phyloP scores from a whole-genome alignment of 2,797 vertebrate genomes.

The Lacerta viridis region DNA sequence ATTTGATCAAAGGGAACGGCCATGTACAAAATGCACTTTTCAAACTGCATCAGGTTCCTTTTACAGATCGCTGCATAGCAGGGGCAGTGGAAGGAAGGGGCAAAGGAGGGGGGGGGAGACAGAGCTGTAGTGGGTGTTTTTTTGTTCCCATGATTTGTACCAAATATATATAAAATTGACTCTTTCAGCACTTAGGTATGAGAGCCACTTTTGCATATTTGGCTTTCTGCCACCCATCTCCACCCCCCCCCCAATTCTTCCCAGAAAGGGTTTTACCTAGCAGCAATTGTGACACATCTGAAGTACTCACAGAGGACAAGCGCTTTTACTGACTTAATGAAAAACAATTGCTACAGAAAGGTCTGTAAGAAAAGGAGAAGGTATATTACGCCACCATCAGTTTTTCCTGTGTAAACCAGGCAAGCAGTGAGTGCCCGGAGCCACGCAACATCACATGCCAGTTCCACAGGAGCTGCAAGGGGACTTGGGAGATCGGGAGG shows the following conservation, averaged over 20 bases:
- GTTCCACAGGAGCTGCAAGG: too few relatives aligned
- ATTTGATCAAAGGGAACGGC: constrained; percentile 91
- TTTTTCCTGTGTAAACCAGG: too few relatives aligned
- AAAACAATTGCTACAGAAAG: background rate
- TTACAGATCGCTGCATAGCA: constrained; percentile 87
- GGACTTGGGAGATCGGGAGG: too few relatives aligned
- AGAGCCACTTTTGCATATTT: constrained; percentile 38
- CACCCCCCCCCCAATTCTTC: constrained; percentile 55
- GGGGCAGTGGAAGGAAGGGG: constrained; percentile 74
- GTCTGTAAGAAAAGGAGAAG: constrained; percentile 28
- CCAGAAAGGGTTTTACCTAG: constrained; percentile 69
- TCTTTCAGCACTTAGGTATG: constrained; percentile 51
- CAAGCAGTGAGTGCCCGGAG: too few relatives aligned
- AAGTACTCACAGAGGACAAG: constrained; percentile 19
- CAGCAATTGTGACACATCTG: constrained; percentile 47
- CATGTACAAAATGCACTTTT: constrained; percentile 94
- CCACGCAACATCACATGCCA: too few relatives aligned
- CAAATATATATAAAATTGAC: constrained; percentile 74
- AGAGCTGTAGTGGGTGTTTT: constrained; percentile 53
- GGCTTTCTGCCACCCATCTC: constrained; percentile 78
- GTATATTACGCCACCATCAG: background rate
- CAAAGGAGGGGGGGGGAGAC: constrained; percentile 64
- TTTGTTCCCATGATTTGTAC: constrained; percentile 66
- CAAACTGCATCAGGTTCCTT: constrained; percentile 88
- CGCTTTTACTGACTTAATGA: constrained; percentile 47